Evolutionary conservation across 2,113 vertebrate species (phyloP), one percentile per base, ranked within the genome.

Genomic region (Paedocypris sp.): DNA sequence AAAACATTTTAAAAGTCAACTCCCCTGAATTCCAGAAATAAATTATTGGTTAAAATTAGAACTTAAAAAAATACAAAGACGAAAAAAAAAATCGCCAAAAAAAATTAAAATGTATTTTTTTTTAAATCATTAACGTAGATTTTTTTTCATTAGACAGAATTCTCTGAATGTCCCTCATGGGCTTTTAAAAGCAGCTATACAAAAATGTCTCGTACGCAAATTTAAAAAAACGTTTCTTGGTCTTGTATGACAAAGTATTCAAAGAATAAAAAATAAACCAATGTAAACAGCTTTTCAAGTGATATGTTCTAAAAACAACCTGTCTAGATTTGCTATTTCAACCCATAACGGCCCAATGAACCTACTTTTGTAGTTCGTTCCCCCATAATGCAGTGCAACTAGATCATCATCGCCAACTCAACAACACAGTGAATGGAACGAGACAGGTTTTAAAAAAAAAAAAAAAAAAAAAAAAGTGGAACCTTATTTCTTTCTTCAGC

Each of bases 401-500:
- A 54, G 20, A 9, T 19, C 5, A n/a, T 22, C 42, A 19, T 42
- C n/a, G n/a, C n/a, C n/a, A n/a, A n/a, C 4, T 57, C 16, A 36
- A 16, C 9, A 56, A n/a, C 13, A 31, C 39, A 32, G 29, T 35
- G 31, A 22, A 36, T 35, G 23, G 28, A 32, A 20, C 11, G 20
- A 13, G 6, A 9, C 7, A 4, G 3, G 5, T 26, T 47, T 28
- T 20, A 6, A 11, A 46, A 50, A 32, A 9, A 10, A 50, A 33
- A 42, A 38, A 36, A 20, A 26, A 25, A 43, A 12, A 4, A 26
- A 7, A 9, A 7, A 62, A 12, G 20, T 18, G 19, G 18, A 23
- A 6, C n/a, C 31, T 23, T 2, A 67, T 68, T 80, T 75, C 69
- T 76, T 76, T 73, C 74, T n/a, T n/a, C n/a, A n/a, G 76, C 62